Conservation (phyloP, 2,113 vertebrate genomes). For the Oxyura jamaicensis region DNA sequence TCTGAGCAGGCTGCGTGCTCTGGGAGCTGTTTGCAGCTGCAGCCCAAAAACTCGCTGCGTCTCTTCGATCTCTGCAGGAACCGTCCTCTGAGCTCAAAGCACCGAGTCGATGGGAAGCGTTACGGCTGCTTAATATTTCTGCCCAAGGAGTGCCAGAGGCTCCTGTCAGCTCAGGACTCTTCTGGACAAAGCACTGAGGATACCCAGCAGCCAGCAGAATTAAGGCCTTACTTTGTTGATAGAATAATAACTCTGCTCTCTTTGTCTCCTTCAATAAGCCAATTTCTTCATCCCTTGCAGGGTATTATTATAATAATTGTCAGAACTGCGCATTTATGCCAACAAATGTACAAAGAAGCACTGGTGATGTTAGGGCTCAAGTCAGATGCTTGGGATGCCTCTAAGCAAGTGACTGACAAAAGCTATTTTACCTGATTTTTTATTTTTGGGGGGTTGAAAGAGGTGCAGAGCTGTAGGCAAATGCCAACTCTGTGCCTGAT, state of each 20-base stretch:
- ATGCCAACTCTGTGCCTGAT: neutral
- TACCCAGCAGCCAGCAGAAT: neutral
- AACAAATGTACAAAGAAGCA: neutral
- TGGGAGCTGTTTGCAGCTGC: neutral
- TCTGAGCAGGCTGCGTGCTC: neutral
- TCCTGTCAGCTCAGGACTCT: neutral
- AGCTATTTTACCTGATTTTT: neutral
- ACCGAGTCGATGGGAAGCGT: neutral
- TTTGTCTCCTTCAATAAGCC: neutral
- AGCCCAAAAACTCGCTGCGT: conserved; percentile 6
- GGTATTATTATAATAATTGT: neutral
- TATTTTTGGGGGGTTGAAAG: neutral
- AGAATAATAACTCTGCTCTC: neutral
- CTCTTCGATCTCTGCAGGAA: neutral
- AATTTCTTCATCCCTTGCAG: neutral
- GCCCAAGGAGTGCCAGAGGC: neutral
- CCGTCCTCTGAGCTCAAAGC: neutral
- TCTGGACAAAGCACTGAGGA: neutral
- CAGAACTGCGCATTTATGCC: neutral
- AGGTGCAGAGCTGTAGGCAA: neutral
- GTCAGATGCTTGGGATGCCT: neutral
- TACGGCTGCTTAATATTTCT: conserved; percentile 8
- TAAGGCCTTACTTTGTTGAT: neutral
- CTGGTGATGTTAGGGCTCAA: neutral
- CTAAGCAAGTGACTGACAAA: neutral